Evolutionary conservation across 1,140 invertebrate genomes (phyloP), one percentile per base, ranked within the genome.

Genomic region (Nephila pilipes): DNA sequence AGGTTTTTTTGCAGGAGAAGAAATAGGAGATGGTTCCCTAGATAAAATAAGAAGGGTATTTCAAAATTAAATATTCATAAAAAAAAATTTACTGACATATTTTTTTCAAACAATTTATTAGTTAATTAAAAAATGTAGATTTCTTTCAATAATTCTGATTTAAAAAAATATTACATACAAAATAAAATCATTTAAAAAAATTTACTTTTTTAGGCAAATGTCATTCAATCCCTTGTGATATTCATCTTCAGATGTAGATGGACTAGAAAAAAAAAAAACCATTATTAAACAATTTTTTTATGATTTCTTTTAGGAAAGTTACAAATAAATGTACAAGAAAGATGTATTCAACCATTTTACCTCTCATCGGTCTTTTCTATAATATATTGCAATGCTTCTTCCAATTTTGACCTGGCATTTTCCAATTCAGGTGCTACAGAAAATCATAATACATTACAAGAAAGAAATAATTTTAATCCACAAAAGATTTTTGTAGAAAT

Each of bases 301-400:
- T 2, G 20, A 32, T 38, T 46, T 46, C 18, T 54, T 46, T 36
- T 60, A 60, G n/a, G 46, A 65, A 25, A 65, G 46, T 83, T 22
- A n/a, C 60, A 80, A 79, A 22, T 4, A 46, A n/a, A 12, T 57
- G 18, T 16, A 20, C 14, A 25, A 65, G 14, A 25, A 1, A 65
- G 0, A 75, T 20, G 32, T 2, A 32, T 16, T 4, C 46, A 46
- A 46, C 6, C 46, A 46, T 10, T 10, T 46, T 93, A 90, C 93
- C 93, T 93, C 83, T 93, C 93, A 85, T 93, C 87, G 54, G 87
- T 58, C 46, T 90, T 93, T 75, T 93, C 93, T 25, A 93, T 58
- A n/a, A 93, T 85, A 90, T 25, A 85, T 38, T 93, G 93, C 46
- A 93, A 54, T 0, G 87, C 93, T 1, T 85, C 93, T 57, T 93